phyloP scores from a whole-genome alignment of 2,888 invertebrate genomes.

The Phorcus lineatus region DNA sequence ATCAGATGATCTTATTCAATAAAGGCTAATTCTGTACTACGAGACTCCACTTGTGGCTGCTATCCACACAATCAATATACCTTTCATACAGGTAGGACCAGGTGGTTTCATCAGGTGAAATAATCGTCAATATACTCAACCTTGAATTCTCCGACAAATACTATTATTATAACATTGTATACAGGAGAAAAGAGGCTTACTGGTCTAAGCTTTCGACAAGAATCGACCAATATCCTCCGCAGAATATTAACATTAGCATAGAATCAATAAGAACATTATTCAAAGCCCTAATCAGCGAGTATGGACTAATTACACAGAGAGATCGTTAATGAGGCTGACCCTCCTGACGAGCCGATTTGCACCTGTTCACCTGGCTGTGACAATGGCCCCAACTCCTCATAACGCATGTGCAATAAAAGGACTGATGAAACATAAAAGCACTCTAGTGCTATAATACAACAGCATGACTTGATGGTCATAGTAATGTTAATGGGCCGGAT shows the following conservation, averaged over 20 bases:
- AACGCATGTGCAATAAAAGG: no score
- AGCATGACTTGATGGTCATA: no score
- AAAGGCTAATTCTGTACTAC: no score
- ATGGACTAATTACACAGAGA: neutral
- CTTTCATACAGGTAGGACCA: neutral
- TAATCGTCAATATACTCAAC: neutral
- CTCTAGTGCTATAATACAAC: no score
- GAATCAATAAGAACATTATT: neutral
- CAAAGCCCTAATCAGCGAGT: neutral
- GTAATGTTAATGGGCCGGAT: no score
- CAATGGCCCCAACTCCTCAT: no score
- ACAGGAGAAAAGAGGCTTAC: neutral
- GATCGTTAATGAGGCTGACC: neutral
- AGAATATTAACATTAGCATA: neutral
- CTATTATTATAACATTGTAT: neutral
- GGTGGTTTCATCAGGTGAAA: neutral
- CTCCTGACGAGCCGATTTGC: no score
- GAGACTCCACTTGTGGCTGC: neutral
- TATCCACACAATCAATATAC: neutral
- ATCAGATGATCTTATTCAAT: no score
- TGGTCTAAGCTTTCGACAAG: neutral
- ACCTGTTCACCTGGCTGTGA: no score
- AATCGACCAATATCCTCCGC: neutral
- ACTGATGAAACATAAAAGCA: no score
- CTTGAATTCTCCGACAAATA: neutral